phyloP scores from a whole-genome alignment of 2,113 vertebrate species.

The Monopterus albus region DNA sequence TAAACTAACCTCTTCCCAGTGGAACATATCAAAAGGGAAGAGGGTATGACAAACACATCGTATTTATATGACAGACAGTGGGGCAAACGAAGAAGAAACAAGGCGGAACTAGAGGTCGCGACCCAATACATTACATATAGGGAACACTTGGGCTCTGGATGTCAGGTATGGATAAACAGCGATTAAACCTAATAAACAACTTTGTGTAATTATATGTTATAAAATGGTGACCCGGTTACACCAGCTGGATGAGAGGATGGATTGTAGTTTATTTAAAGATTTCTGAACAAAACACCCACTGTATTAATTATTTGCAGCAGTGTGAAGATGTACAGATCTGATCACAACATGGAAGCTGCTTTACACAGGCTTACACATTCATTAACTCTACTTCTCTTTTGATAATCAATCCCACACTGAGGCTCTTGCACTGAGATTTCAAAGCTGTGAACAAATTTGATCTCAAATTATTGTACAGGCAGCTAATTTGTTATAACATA shows the following conservation, averaged over 20 bases:
- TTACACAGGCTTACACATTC: slow-evolving; percentile 17
- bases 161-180: too few relatives aligned
- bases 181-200: too few relatives aligned
- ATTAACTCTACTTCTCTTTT: slow-evolving; percentile 33
- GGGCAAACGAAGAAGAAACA: too few relatives aligned
- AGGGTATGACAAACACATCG: too few relatives aligned
- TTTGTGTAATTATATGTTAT: too few relatives aligned
- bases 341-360: slow-evolving; percentile 24
- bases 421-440: neutral
- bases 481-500: neutral
- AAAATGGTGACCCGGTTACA: too few relatives aligned
- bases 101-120: too few relatives aligned
- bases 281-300: neutral
- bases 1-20: too few relatives aligned
- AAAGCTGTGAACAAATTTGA: slow-evolving; percentile 20
- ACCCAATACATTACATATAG: too few relatives aligned
- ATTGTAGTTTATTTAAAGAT: neutral
- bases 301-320: slow-evolving; percentile 6
- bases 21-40: too few relatives aligned
- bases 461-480: neutral
- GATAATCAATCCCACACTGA: slow-evolving; percentile 45
- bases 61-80: too few relatives aligned
- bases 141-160: too few relatives aligned
- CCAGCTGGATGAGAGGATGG: neutral
- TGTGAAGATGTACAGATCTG: slow-evolving; percentile 20